These are phyloP conservation scores for Noturus placidus DNA, from an alignment of 2,113 vertebrate species.

Conservation along the genomic window DNA sequence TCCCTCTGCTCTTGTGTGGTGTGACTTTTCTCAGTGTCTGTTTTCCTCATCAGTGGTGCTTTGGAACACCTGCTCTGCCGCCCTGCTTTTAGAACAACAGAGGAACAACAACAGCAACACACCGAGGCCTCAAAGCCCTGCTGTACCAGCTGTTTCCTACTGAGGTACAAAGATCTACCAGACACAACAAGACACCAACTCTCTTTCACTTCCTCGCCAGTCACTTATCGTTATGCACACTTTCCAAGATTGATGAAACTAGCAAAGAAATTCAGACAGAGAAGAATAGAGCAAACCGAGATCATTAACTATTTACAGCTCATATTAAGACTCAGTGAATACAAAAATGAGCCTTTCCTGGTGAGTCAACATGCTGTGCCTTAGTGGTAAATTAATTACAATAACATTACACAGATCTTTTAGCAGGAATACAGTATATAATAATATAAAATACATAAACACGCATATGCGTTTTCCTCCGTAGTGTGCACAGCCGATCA, in stretches of 20 bases:
- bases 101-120: conserved; percentile 36
- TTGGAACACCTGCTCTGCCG: conserved; percentile 42
- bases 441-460: not conserved
- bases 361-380: not conserved
- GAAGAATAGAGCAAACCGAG: not conserved
- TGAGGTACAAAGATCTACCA: conserved; percentile 48
- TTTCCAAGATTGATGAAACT: conserved; percentile 12
- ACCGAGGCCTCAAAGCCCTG: conserved; percentile 22
- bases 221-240: conserved; percentile 13
- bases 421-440: not conserved
- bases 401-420: not conserved
- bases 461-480: not conserved
- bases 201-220: not conserved
- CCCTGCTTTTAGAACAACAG: conserved; percentile 38
- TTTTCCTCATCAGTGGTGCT: conserved; percentile 33
- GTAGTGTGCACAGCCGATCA: not conserved
- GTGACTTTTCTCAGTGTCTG: conserved; percentile 12
- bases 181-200: conserved; percentile 24
- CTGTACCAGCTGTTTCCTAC: conserved; percentile 50
- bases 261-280: not conserved
- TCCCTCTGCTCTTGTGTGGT: conserved; percentile 12
- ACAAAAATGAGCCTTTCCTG: not conserved
- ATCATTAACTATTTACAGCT: conserved; percentile 9
- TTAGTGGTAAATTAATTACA: conserved; percentile 9
- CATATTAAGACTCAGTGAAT: not conserved